phyloP scores from a whole-genome alignment of 2,797 vertebrate genomes.

The Nyctibius grandis region DNA sequence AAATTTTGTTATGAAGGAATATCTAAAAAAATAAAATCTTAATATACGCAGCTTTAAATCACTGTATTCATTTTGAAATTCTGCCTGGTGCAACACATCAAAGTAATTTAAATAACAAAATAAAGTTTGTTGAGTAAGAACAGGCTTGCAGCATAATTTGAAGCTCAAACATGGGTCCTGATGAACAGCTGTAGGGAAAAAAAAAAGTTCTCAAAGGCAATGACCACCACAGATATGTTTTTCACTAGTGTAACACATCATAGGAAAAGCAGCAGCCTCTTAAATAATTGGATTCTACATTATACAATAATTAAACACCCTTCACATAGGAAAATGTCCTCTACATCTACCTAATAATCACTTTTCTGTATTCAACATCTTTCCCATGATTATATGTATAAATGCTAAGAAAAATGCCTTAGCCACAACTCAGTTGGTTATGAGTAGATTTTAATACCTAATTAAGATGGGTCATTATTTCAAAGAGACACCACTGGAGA shows the following conservation, averaged over 20 bases:
- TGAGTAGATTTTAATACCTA: constrained; percentile 14
- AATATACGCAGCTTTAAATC: neutral
- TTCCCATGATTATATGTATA: neutral
- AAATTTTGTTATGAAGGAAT: neutral
- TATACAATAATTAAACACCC: constrained; percentile 17
- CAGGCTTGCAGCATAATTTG: neutral
- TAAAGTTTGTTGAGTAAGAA: constrained; percentile 22
- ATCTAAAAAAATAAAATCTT: neutral
- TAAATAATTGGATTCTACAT: neutral
- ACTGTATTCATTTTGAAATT: constrained; percentile 13
- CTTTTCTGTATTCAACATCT: neutral
- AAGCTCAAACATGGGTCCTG: neutral
- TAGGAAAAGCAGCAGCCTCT: constrained; percentile 10
- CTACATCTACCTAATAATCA: constrained; percentile 6
- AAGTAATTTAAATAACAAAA: constrained; percentile 29
- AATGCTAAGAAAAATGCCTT: constrained; percentile 17
- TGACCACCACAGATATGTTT: neutral
- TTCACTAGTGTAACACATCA: neutral
- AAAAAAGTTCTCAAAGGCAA: neutral
- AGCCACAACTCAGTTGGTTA: neutral
- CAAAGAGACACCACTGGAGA: neutral
- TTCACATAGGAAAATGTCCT: neutral
- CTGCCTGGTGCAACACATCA: neutral
- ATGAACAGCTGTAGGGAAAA: neutral
- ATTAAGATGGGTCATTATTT: constrained; percentile 22